Conservation (phyloP, 2,113 vertebrate genomes). For the Phalacrocorax pelagicus region DNA sequence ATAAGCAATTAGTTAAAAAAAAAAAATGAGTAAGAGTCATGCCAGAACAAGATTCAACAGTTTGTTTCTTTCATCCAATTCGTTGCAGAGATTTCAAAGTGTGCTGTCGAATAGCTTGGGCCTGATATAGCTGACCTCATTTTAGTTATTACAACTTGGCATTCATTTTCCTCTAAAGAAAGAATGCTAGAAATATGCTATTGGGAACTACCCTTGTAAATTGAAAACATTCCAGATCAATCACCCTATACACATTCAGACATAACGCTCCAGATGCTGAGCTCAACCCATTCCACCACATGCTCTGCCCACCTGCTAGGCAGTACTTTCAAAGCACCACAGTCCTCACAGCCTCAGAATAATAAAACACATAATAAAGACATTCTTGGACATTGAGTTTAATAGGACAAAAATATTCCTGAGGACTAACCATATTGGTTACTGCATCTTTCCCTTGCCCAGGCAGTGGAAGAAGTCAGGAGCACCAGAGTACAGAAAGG, state of each 20-base stretch:
- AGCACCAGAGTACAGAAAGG: neutral
- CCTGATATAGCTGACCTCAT: constrained; percentile 13
- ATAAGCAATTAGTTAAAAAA: neutral
- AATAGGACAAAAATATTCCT: neutral
- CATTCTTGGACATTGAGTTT: neutral
- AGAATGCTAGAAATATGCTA: neutral
- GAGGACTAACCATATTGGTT: neutral
- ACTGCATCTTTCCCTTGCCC: neutral
- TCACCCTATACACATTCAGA: neutral
- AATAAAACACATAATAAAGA: constrained; percentile 20
- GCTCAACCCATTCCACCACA: neutral
- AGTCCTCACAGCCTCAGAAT: neutral
- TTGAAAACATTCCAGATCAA: constrained; percentile 18
- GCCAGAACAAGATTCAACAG: neutral
- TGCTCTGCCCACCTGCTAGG: neutral
- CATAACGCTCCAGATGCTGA: constrained; percentile 1
- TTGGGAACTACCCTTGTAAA: constrained; percentile 17
- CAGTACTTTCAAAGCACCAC: neutral
- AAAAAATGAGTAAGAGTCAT: neutral
- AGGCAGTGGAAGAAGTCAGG: neutral
- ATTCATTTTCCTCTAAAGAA: constrained; percentile 6
- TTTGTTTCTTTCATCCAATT: neutral
- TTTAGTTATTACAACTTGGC: constrained; percentile 22
- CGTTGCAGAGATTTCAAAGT: constrained; percentile 18
- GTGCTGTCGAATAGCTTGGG: neutral